Evolutionary conservation across 2,113 vertebrate species (phyloP).

Genomic region (Leptodactylus fuscus): DNA sequence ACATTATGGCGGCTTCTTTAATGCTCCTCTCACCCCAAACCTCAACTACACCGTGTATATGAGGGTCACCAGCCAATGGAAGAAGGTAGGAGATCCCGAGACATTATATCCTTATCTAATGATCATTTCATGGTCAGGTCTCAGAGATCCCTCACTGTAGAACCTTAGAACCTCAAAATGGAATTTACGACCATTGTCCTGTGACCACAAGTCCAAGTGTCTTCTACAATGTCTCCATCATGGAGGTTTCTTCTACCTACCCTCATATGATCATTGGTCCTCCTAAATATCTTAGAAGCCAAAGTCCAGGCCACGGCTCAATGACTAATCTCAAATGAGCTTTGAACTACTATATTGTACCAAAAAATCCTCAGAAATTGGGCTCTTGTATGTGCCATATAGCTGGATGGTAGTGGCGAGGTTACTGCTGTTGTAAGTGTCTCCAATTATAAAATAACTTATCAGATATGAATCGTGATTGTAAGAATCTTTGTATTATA

Average conservation of each 20-base stretch:
- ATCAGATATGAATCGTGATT: too few relatives aligned
- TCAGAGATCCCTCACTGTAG: not conserved
- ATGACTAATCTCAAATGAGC: too few relatives aligned
- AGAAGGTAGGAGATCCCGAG: not conserved
- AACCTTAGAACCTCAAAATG: too few relatives aligned
- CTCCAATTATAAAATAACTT: too few relatives aligned
- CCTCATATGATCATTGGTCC: not conserved
- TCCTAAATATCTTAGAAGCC: not conserved
- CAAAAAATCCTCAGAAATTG: too few relatives aligned
- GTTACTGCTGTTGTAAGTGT: too few relatives aligned
- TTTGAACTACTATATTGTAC: too few relatives aligned
- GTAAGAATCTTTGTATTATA: too few relatives aligned
- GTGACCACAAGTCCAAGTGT: not conserved
- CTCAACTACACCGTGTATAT: not conserved
- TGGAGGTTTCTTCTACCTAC: not conserved
- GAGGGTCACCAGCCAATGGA: slow-evolving; percentile 46
- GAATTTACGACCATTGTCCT: too few relatives aligned
- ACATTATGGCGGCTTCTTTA: not conserved
- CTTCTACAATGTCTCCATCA: not conserved
- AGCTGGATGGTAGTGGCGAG: too few relatives aligned
- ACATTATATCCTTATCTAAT: not conserved
- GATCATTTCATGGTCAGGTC: not conserved
- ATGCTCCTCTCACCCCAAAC: slow-evolving; percentile 25
- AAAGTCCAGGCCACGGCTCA: too few relatives aligned
- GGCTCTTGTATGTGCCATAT: too few relatives aligned